These are phyloP conservation scores for Noctua janthe DNA, from an alignment of 2,888 invertebrate genomes.

Conservation along the genomic window DNA sequence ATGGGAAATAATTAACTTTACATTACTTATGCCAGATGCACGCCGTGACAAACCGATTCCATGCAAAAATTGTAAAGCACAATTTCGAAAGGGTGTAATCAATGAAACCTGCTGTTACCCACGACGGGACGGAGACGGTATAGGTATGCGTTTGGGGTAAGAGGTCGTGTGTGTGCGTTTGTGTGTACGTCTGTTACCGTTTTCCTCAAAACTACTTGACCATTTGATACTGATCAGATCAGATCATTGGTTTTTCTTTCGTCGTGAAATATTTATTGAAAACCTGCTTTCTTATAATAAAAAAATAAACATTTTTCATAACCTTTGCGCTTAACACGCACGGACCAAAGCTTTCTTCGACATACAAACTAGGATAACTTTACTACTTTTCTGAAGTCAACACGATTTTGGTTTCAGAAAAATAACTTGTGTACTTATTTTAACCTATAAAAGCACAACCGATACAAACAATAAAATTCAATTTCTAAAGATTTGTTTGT, in stretches of 20 bases:
- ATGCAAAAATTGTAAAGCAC: constrained; percentile 48
- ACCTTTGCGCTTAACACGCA: not conserved
- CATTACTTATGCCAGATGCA: constrained; percentile 35
- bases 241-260: not conserved
- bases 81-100: constrained; percentile 41
- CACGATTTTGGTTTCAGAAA: not conserved
- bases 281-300: not conserved
- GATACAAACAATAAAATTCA: not conserved
- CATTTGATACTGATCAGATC: not conserved
- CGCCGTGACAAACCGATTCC: constrained; percentile 34
- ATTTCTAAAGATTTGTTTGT: not conserved
- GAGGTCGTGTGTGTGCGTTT: constrained; percentile 57
- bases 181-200: constrained; percentile 38
- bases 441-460: not conserved
- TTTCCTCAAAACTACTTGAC: not conserved
- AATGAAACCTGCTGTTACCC: constrained; percentile 45
- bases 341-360: not conserved
- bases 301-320: not conserved
- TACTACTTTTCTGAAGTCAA: not conserved
- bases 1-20: constrained; percentile 4
- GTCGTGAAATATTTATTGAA: not conserved
- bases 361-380: not conserved
- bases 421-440: not conserved
- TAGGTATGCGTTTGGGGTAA: constrained; percentile 55
- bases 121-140: constrained; percentile 29